Conservation (phyloP, 1,140 invertebrate species). For the Triops cancriformis region DNA sequence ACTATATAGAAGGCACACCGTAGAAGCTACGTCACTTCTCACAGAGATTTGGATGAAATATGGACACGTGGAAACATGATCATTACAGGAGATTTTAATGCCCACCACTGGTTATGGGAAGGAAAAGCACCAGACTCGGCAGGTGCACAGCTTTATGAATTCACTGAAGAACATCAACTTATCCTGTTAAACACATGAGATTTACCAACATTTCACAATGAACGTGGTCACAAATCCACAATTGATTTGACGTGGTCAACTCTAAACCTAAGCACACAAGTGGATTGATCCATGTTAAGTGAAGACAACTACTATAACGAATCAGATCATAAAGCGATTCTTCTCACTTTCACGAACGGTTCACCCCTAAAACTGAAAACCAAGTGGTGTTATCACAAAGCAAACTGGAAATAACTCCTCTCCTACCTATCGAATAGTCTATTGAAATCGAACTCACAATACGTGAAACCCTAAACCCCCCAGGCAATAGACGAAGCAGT, state of each 20-base stretch:
- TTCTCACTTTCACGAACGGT: background rate
- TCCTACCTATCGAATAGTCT: background rate
- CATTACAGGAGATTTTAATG: background rate
- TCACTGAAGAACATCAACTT: background rate
- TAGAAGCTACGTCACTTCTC: too few relatives aligned
- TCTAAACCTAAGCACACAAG: too few relatives aligned
- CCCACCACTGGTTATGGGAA: conserved; percentile 14
- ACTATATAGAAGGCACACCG: too few relatives aligned
- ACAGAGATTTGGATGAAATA: too few relatives aligned
- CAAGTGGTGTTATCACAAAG: background rate
- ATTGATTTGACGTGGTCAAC: too few relatives aligned
- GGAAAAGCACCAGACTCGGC: background rate
- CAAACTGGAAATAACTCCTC: background rate
- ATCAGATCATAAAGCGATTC: background rate
- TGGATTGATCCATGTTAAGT: too few relatives aligned
- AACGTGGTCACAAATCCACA: too few relatives aligned
- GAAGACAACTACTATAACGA: background rate
- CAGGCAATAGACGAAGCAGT: too few relatives aligned
- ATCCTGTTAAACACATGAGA: background rate
- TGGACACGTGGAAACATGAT: background rate
- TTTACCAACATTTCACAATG: too few relatives aligned
- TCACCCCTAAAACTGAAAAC: background rate
- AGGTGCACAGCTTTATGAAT: background rate
- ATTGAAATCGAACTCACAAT: background rate
- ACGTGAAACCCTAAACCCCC: too few relatives aligned